Conservation (phyloP, 1,140 invertebrate genomes). For the Zaprionus davidi region DNA sequence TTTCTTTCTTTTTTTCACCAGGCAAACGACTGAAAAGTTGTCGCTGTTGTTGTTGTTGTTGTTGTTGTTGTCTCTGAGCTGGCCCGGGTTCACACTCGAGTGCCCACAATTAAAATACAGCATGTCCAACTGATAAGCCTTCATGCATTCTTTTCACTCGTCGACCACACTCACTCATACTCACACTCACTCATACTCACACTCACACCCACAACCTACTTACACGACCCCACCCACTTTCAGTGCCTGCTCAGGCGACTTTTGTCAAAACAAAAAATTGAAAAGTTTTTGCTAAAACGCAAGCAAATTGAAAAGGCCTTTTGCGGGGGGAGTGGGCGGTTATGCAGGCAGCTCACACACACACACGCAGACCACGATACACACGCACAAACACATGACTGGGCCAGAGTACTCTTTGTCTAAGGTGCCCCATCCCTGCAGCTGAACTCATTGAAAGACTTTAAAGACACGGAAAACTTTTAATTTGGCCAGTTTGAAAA, state of each 20-base stretch:
- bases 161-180: constrained; percentile 20
- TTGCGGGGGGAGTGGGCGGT: constrained; percentile 8
- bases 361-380: constrained; percentile 1
- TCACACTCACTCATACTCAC: background rate
- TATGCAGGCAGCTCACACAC: constrained; percentile 20
- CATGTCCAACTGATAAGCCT: constrained; percentile 80
- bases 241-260: constrained; percentile 10
- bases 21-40: constrained; percentile 23
- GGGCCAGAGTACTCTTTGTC: constrained; percentile 43
- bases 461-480: constrained; percentile 57
- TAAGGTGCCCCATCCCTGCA: constrained; percentile 1
- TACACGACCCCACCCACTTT: background rate
- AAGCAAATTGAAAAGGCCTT: constrained; percentile 69
- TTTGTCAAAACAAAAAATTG: constrained; percentile 61
- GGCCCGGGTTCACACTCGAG: constrained; percentile 67
- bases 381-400: constrained; percentile 54
- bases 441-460: constrained; percentile 52
- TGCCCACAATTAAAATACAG: constrained; percentile 81
- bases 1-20: constrained; percentile 21
- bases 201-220: background rate
- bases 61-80: constrained; percentile 38
- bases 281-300: constrained; percentile 69
- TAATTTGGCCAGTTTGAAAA: constrained; percentile 75
- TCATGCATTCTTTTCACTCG: constrained; percentile 72
- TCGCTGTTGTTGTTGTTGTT: constrained; percentile 38